A percentile compares a stretch with the other conserved stretches of the same genome.
These are phyloP conservation scores for Hypocryptadius cinnamomeus DNA, from an alignment of 2,113 vertebrate species.

Conservation along the genomic window DNA sequence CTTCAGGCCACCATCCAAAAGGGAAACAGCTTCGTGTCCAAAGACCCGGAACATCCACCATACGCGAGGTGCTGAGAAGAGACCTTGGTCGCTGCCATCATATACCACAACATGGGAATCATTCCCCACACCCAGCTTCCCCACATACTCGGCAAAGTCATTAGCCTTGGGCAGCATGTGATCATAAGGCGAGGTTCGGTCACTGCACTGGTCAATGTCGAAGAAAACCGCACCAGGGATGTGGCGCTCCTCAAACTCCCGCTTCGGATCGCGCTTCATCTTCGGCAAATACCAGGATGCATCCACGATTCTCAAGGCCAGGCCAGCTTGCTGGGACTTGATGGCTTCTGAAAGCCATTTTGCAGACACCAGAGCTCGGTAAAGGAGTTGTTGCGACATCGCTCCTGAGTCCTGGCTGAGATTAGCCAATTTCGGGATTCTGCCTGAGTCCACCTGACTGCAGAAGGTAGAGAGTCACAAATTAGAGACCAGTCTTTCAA, in stretches of 20 bases:
- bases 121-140: constrained; percentile 79
- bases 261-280: constrained; percentile 71
- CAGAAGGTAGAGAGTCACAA: neutral
- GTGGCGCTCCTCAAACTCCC: constrained; percentile 80
- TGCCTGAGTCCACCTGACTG: neutral
- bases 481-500: neutral
- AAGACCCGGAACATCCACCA: constrained; percentile 98
- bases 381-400: constrained; percentile 79
- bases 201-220: constrained; percentile 85
- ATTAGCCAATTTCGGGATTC: neutral
- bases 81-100: constrained; percentile 85
- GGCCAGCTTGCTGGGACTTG: constrained; percentile 64
- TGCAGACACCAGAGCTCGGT: constrained; percentile 78
- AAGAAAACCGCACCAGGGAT: constrained; percentile 86
- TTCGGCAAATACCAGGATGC: constrained; percentile 89
- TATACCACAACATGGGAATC: constrained; percentile 90
- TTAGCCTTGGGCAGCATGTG: constrained; percentile 82
- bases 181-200: constrained; percentile 76
- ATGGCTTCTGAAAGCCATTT: constrained; percentile 86
- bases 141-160: constrained; percentile 79
- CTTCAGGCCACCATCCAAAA: constrained; percentile 87
- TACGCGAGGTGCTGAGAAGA: constrained; percentile 83
- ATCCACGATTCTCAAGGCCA: constrained; percentile 80
- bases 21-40: constrained; percentile 82
- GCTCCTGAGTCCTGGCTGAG: neutral